A percentile compares a stretch with the other conserved stretches of the same genome.
Evolutionary conservation across 1,140 invertebrate genomes (phyloP).

Genomic region (Metaphire vulgaris): DNA sequence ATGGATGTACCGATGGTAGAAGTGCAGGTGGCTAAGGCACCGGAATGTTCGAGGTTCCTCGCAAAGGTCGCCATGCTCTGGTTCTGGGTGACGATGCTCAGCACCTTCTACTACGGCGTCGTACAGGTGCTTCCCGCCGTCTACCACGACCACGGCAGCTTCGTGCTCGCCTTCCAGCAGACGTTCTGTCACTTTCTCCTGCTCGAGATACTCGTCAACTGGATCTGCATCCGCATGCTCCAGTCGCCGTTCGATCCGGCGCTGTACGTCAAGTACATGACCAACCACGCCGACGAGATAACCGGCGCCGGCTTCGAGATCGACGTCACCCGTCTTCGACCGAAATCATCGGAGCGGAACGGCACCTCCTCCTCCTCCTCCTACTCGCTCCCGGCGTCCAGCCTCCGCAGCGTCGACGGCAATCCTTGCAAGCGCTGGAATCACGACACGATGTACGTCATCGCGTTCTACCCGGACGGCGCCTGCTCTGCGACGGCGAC

Average conservation of each 20-base stretch:
- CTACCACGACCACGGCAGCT: conserved; percentile 16
- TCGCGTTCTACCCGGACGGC: conserved; percentile 5
- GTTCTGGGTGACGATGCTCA: conserved; percentile 29
- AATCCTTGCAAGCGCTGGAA: background rate
- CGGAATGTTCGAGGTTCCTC: background rate
- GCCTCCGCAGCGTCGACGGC: conserved; percentile 5
- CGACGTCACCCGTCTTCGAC: conserved; percentile 23
- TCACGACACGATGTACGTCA: conserved; percentile 22
- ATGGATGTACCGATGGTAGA: background rate
- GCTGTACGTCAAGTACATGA: conserved; percentile 1
- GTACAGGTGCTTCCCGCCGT: conserved; percentile 27
- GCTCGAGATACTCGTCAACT: conserved; percentile 25
- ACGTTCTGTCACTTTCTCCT: conserved; percentile 12
- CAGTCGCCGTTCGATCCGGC: conserved; percentile 19
- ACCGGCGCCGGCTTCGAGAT: conserved; percentile 25
- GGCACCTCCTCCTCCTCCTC: no score
- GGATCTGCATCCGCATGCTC: conserved; percentile 20
- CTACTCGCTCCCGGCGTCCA: conserved; percentile 11
- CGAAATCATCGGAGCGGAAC: background rate
- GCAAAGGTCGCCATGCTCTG: conserved; percentile 24
- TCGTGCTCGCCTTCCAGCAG: conserved; percentile 1
- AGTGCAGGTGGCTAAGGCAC: background rate
- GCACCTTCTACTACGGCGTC: conserved; percentile 15
- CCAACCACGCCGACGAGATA: conserved; percentile 5
- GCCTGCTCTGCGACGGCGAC: no score